Conservation (phyloP, 2,888 invertebrate species). For the Timema cristinae region DNA sequence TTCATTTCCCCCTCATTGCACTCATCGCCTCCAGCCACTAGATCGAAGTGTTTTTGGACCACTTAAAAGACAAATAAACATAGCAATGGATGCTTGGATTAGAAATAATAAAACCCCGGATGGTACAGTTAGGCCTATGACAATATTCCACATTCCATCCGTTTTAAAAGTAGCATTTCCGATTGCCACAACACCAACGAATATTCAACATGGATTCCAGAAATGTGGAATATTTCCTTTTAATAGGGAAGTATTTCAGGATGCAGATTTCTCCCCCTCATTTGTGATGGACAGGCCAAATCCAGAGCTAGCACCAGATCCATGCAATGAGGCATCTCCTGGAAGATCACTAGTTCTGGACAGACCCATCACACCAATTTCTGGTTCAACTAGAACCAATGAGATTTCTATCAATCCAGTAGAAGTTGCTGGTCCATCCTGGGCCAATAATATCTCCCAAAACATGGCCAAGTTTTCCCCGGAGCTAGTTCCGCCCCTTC, state of each 20-base stretch:
- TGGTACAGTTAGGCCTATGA: not conserved
- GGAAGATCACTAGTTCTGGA: too few relatives aligned
- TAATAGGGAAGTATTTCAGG: not conserved
- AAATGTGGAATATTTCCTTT: not conserved
- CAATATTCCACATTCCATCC: not conserved
- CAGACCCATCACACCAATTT: too few relatives aligned
- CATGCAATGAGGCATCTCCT: not conserved
- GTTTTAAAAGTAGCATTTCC: conserved; percentile 13
- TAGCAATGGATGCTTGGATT: conserved; percentile 12
- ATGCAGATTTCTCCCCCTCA: not conserved
- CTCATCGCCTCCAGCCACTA: not conserved
- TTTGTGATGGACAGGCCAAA: not conserved
- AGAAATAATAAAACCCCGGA: not conserved
- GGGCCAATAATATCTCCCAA: too few relatives aligned
- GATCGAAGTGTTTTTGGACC: not conserved
- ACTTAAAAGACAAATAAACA: conserved; percentile 10
- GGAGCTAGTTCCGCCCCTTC: not conserved
- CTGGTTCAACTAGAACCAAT: too few relatives aligned
- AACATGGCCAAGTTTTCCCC: too few relatives aligned
- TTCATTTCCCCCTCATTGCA: not conserved
- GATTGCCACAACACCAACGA: not conserved
- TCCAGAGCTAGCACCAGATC: not conserved
- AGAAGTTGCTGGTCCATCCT: too few relatives aligned
- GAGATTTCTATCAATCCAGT: too few relatives aligned
- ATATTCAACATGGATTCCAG: conserved; percentile 5